Base-by-base conservation (phyloP, 2,113 vertebrate species). In the Pedionomus torquatus region DNA sequence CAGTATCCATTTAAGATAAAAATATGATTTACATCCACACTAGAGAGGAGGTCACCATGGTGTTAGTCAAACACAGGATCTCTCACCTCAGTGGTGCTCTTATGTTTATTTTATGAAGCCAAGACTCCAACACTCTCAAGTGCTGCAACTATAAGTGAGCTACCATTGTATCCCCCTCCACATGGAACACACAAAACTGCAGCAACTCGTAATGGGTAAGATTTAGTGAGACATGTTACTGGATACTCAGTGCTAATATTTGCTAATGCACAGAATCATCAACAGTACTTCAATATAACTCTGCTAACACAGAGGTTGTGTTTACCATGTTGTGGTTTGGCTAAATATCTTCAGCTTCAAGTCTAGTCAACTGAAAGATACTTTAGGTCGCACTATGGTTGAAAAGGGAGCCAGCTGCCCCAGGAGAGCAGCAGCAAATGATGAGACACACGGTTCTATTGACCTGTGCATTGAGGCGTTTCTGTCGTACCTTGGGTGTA, bases 11-110 rank as follows among this genome's bases (percentile, higher is more conserved):
- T 90, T 68, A 60, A 90, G 76, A 89, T 26, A 92, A 89, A 94
- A 92, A 68, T 71, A 87, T 15, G 12, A 75, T 84, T 89, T 93
- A 52, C n/a, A 82, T 25, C 83, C 82, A 35, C 83, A 60, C 64
- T 49, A 65, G 61, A 87, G 83, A 71, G 61, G 43, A 81, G 94
- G 90, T 94, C 92, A 93, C 64, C 83, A 24, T 43, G 23, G 83
- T 95, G 90, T 86, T 95, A 96, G 81, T 57, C 80, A 95, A 96
- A 96, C 90, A 93, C 83, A 94, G 97, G 95, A 93, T 94, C 72
- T 95, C 94, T 90, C 97, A 97, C 97, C 90, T 96, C 96, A 64
- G 72, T 92, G 94, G 83, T 83, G 65, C 80, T 84, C 83, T 83
- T 48, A 25, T 90, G 61, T 95, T 97, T 90, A 93, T 90, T 97